phyloP scores from a whole-genome alignment of 2,888 invertebrate species.

The Drosophila affinis region DNA sequence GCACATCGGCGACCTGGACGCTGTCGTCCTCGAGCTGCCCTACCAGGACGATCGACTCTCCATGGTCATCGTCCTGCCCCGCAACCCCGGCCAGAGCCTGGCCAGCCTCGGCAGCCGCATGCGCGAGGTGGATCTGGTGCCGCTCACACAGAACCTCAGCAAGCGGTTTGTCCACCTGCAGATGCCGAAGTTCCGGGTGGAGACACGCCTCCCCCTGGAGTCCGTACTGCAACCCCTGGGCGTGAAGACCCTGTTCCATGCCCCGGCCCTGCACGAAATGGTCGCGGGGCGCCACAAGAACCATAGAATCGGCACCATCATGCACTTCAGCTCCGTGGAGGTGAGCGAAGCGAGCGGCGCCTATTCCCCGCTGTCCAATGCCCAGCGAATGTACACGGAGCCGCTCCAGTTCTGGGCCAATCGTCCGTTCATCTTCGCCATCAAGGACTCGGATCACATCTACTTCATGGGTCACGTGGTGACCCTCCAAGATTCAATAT shows the following conservation, averaged over 20 bases:
- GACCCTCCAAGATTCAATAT: too few relatives aligned
- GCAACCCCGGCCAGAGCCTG: background rate
- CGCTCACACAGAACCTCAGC: background rate
- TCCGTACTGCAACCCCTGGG: background rate
- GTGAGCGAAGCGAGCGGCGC: background rate
- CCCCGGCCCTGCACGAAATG: background rate
- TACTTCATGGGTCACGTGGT: background rate
- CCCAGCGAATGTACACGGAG: background rate
- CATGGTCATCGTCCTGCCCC: background rate
- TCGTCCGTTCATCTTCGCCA: slow-evolving; percentile 1
- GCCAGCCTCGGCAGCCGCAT: background rate
- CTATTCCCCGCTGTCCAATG: background rate
- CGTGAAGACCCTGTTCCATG: background rate
- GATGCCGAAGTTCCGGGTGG: background rate
- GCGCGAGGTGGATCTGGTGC: background rate
- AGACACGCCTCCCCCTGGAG: background rate
- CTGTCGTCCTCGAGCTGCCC: background rate
- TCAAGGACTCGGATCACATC: background rate
- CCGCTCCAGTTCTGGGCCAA: background rate
- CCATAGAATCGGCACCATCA: background rate
- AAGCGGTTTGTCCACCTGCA: background rate
- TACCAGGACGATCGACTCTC: background rate
- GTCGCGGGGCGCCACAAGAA: background rate
- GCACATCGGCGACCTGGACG: background rate
- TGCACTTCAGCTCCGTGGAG: background rate